phyloP scores from a whole-genome alignment of 2,888 invertebrate genomes.

The Lepidocyrtinus sp. region DNA sequence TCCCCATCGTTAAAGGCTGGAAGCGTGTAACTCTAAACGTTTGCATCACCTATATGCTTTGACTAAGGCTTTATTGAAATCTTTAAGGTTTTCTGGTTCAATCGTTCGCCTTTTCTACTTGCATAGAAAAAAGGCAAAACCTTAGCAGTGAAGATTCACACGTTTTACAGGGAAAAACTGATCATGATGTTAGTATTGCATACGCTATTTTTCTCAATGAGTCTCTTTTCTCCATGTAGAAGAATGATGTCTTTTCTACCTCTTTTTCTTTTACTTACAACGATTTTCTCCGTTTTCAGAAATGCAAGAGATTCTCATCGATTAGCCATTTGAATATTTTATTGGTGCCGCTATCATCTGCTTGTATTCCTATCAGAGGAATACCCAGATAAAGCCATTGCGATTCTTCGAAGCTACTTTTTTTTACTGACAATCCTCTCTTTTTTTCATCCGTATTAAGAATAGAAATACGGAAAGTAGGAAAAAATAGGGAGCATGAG shows the following conservation, averaged over 20 bases:
- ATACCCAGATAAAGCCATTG: conserved; percentile 7
- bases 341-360: conserved; percentile 54
- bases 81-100: conserved; percentile 55
- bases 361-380: conserved; percentile 10
- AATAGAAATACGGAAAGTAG: neutral
- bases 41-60: neutral
- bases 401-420: neutral
- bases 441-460: conserved; percentile 20
- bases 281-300: conserved; percentile 38
- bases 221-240: neutral
- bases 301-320: conserved; percentile 59
- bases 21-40: conserved; percentile 10
- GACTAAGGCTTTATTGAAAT: neutral
- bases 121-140: conserved; percentile 12
- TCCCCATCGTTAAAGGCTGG: neutral
- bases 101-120: conserved; percentile 37
- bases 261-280: conserved; percentile 34
- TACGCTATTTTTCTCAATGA: conserved; percentile 27
- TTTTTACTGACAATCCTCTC: conserved; percentile 19
- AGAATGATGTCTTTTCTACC: conserved; percentile 32
- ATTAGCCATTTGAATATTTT: conserved; percentile 62
- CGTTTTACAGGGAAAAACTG: neutral
- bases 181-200: conserved; percentile 8
- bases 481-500: conserved; percentile 16
- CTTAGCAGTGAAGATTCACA: neutral